A percentile compares a stretch with the other conserved stretches of the same genome.
Evolutionary conservation across 2,797 vertebrate species (phyloP).

Genomic region (Austrolebias charrua): DNA sequence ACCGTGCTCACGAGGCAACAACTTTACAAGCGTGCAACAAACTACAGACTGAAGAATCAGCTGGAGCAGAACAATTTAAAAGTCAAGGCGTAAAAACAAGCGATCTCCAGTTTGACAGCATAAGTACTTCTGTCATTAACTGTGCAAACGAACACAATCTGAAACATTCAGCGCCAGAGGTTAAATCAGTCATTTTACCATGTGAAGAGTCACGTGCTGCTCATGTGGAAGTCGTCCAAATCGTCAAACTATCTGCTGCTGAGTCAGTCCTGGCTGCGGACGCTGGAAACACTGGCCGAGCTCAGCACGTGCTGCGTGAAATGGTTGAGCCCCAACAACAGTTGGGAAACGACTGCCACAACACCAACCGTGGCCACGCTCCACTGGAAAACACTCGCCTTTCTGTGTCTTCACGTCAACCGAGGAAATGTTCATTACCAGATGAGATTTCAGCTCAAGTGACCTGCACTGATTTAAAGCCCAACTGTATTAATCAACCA

Average conservation of each 20-base stretch:
- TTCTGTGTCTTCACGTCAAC: constrained; percentile 16
- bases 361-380: constrained; percentile 25
- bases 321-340: constrained; percentile 57
- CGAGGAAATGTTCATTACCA: background rate
- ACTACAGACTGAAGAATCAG: constrained; percentile 25
- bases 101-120: constrained; percentile 7
- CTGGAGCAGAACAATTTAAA: constrained; percentile 13
- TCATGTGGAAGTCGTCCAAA: constrained; percentile 46
- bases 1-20: constrained; percentile 27
- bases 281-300: constrained; percentile 43
- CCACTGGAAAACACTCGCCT: constrained; percentile 22
- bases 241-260: constrained; percentile 44
- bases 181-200: constrained; percentile 28
- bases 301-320: constrained; percentile 36
- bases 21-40: constrained; percentile 28
- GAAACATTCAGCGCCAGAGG: constrained; percentile 27
- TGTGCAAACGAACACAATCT: constrained; percentile 29
- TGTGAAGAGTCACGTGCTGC: constrained; percentile 38
- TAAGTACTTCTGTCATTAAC: background rate
- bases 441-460: constrained; percentile 18
- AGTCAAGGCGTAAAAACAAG: background rate
- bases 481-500: constrained; percentile 1
- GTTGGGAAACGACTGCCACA: constrained; percentile 47
- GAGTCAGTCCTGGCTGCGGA: constrained; percentile 52
- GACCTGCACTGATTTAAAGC: background rate